These are phyloP conservation scores for Vultur gryphus DNA, from an alignment of 2,797 vertebrate species.

Conservation along the genomic window DNA sequence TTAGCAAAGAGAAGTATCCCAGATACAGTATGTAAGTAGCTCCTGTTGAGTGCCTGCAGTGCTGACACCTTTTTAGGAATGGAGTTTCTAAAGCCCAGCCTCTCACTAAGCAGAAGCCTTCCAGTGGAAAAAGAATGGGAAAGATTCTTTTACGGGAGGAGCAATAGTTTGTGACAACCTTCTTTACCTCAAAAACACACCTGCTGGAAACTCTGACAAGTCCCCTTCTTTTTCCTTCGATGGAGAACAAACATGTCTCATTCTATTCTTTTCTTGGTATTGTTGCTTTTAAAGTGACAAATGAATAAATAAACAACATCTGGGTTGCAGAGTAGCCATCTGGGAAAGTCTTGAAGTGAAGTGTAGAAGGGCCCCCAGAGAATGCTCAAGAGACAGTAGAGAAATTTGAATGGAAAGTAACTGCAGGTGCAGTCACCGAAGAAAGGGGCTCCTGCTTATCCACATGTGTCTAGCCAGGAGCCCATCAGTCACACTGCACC, in stretches of 20 bases:
- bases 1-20: not conserved
- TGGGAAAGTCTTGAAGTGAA: slow-evolving; percentile 21
- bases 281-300: not conserved
- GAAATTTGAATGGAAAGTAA: not conserved
- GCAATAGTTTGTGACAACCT: not conserved
- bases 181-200: not conserved
- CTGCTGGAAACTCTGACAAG: not conserved
- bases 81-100: not conserved
- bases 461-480: accelerated
- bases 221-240: not conserved
- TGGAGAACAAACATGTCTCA: not conserved
- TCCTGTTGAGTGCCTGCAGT: not conserved
- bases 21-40: not conserved
- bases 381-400: not conserved
- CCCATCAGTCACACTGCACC: not conserved
- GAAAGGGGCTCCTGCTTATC: not conserved
- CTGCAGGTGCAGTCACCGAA: not conserved
- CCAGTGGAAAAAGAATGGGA: not conserved
- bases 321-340: slow-evolving; percentile 34
- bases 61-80: not conserved
- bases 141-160: not conserved
- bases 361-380: not conserved
- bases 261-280: not conserved
- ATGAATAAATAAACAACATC: slow-evolving; percentile 51
- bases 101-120: not conserved